Conservation (phyloP, 2,888 invertebrate species). For the Julus scandinavius region DNA sequence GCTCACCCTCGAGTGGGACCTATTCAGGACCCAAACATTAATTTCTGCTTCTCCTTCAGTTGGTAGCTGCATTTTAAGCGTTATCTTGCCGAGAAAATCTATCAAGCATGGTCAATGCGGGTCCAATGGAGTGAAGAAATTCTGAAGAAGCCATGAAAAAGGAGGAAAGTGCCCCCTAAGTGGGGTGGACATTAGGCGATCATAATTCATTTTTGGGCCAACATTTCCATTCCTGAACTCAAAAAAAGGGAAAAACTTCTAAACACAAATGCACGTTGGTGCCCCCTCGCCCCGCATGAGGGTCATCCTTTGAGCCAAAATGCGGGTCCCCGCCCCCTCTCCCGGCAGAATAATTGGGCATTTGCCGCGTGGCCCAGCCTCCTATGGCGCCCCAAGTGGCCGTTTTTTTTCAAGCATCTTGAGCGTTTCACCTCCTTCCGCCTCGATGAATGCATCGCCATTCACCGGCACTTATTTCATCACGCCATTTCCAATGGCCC, state of each 20-base stretch:
- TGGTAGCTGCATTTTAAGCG: background rate
- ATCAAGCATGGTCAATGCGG: background rate
- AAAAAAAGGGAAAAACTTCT: background rate
- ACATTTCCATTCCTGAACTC: background rate
- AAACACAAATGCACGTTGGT: background rate
- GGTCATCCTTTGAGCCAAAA: constrained; percentile 3
- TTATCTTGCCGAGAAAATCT: background rate
- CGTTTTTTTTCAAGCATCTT: constrained; percentile 6
- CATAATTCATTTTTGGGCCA: constrained; percentile 12
- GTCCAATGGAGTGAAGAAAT: constrained; percentile 30
- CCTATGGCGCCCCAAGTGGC: constrained; percentile 30
- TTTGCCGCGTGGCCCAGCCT: constrained; percentile 10
- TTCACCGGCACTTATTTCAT: constrained; percentile 17
- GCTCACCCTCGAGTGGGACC: background rate
- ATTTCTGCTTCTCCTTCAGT: background rate
- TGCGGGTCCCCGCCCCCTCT: constrained; percentile 11
- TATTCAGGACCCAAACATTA: background rate
- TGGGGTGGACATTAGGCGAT: background rate
- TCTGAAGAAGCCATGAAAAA: constrained; percentile 5
- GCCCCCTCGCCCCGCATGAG: constrained; percentile 5
- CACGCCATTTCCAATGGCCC: constrained; percentile 10
- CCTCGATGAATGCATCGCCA: background rate
- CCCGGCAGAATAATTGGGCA: background rate
- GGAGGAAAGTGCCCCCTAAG: background rate
- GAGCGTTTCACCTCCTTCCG: constrained; percentile 38